Conservation (phyloP, 2,113 vertebrate genomes). For the Corythoichthys haematopterus region DNA sequence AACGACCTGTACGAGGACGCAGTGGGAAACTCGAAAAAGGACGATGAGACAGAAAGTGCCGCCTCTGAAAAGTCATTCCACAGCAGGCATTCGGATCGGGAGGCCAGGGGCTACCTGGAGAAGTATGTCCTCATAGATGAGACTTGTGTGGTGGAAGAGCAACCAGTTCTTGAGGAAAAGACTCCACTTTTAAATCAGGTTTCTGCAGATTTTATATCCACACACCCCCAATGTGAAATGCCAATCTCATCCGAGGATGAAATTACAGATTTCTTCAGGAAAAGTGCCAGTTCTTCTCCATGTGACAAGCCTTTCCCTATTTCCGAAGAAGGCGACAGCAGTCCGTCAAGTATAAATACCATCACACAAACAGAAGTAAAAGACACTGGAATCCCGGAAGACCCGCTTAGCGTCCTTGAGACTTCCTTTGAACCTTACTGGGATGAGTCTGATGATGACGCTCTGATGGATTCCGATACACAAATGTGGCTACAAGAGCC, state of each 20-base stretch:
- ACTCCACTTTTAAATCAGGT: slow-evolving; percentile 38
- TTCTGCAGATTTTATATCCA: slow-evolving; percentile 37
- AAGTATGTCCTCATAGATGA: slow-evolving; percentile 89
- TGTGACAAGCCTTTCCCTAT: slow-evolving; percentile 44
- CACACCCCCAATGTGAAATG: slow-evolving; percentile 15
- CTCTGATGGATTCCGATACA: neutral
- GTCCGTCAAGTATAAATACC: slow-evolving; percentile 19
- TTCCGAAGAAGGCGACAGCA: slow-evolving; percentile 27
- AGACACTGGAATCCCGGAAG: slow-evolving; percentile 12
- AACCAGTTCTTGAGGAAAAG: slow-evolving; percentile 40
- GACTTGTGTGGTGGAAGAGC: slow-evolving; percentile 62
- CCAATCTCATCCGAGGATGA: slow-evolving; percentile 44
- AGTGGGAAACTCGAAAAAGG: slow-evolving; percentile 67
- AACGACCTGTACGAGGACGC: slow-evolving; percentile 86
- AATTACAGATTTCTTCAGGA: slow-evolving; percentile 66
- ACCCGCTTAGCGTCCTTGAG: slow-evolving; percentile 31
- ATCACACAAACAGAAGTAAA: slow-evolving; percentile 28
- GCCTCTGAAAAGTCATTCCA: slow-evolving; percentile 82
- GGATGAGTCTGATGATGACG: slow-evolving; percentile 24
- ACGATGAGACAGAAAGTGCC: slow-evolving; percentile 79
- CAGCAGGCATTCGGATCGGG: slow-evolving; percentile 79
- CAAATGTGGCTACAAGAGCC: slow-evolving; percentile 12
- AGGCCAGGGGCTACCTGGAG: slow-evolving; percentile 87
- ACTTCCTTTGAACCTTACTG: slow-evolving; percentile 38
- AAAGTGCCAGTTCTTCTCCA: slow-evolving; percentile 64